Evolutionary conservation across 2,113 vertebrate genomes (phyloP).

Genomic region (Ageneiosus marmoratus): DNA sequence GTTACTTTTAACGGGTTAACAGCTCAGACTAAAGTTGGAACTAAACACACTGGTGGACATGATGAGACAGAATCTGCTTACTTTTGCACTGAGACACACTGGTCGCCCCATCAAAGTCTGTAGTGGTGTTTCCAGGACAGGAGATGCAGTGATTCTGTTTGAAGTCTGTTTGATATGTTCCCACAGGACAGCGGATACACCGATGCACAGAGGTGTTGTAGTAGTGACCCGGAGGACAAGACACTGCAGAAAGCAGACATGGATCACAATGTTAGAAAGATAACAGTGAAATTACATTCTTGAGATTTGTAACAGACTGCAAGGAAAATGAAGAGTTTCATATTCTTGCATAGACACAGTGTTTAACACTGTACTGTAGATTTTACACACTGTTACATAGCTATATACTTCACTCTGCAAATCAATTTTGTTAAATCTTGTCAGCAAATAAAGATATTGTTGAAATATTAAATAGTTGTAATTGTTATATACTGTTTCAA

Average conservation of each 20-base stretch:
- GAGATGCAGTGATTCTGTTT: conserved; percentile 95
- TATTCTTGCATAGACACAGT: background rate
- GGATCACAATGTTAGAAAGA: background rate
- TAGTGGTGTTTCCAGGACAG: conserved; percentile 95
- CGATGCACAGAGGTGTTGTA: conserved; percentile 94
- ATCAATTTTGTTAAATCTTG: background rate
- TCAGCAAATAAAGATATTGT: background rate
- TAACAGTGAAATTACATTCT: background rate
- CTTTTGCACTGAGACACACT: conserved; percentile 96
- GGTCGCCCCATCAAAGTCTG: conserved; percentile 94
- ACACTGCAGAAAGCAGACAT: conserved; percentile 74
- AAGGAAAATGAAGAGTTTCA: background rate
- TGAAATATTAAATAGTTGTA: background rate
- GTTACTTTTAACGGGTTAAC: background rate
- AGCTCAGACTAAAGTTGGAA: background rate
- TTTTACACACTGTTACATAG: background rate
- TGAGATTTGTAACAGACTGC: background rate
- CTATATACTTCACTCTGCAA: background rate
- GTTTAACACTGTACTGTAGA: background rate
- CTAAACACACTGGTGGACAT: background rate
- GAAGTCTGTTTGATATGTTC: conserved; percentile 94
- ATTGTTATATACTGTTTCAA: background rate
- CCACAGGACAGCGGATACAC: conserved; percentile 91
- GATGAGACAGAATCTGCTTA: conserved; percentile 65
- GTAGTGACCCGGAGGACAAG: conserved; percentile 94